Base-by-base conservation (phyloP, 2,888 invertebrate genomes). In the Stenchaetothrips biformis region DNA sequence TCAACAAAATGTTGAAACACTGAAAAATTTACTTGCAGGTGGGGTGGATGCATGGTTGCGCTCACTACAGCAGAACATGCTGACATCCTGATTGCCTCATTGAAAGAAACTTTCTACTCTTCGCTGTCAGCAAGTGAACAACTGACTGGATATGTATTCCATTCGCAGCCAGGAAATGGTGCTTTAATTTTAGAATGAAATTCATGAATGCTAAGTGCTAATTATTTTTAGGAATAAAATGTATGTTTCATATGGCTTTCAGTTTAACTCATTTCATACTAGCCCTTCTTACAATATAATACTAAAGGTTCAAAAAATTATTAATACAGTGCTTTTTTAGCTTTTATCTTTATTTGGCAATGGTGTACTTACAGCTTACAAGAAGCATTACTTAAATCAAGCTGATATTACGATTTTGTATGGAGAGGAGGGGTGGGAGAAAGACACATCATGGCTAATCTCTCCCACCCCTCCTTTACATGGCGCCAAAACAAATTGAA, bases 1-100 rank as follows among this genome's bases (percentile, higher is more conserved):
- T 27, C 16, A 16, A 47, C 16, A 21, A 78, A 47, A 37, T 48
- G 18, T 81, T 37, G 18, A 74, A 27, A 59, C 74, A 74, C 49
- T 77, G 25, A 4, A 74, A 7, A 74, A 25, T 25, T 0, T 74
- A 74, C n/a, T 67, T 84, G n/a, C 84, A 94, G 94, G 9, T 99
- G 99, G 99, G 99, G 99, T 62, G 99, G 99, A 7, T 99, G 98
- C 87, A 92, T 94, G 80, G 97, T 99, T 16, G 96, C 97, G 25
- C 88, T 98, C 83, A 92, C 95, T 80, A 89, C 91, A 0, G 89
- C 90, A 81, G 90, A 91, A 79, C 89, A 90, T 82, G 91, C 93
- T 8, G 87, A 90, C 18, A 87, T 89, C 82, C 96, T 94, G 85
- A 90, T 96, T 77, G 87, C 90, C 25, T 88, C 88, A 79, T 87